Base-by-base conservation (phyloP, 2,113 vertebrate species). In the Rhabdornis inornatus region DNA sequence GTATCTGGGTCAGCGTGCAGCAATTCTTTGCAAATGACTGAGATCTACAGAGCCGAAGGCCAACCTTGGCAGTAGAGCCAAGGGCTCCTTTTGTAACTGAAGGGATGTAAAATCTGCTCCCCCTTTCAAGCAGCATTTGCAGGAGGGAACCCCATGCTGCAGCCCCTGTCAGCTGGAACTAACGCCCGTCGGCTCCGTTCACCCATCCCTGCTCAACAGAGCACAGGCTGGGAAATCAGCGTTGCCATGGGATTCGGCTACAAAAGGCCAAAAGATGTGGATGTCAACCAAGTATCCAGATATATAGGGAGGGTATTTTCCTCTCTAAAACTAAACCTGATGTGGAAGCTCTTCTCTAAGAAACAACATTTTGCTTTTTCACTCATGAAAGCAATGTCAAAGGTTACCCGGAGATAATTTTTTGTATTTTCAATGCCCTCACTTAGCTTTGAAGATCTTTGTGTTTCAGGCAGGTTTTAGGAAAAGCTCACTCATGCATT, bases 1-100 rank as follows among this genome's bases (percentile, higher is more conserved):
- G 68, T 87, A 97, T 94, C 57, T 95, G 93, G 96, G 96, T 97
- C 95, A 94, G 76, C 1, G 0, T 89, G 89, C 44, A 92, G 92
- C 56, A 40, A 75, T 94, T 92, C 94, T 89, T 92, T 0, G 49
- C 89, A 94, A 91, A 87, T 94, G 89, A 82, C 44, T 88, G 92
- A 92, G 65, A 83, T 37, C 57, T 33, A 28, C 65, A 71, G 83
- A 94, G 92, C 89, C 0, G 1, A 96, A 71, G 90, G 86, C 64
- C 92, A 82, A 89, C 49, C 56, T 74, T 63, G 83, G 37, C 15
- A 1, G 63, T 4, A 17, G 65, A 90, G 83, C 89, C 92, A 84
- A 89, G 60, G 2, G 4, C 53, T 92, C 52, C 69, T 75, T 94
- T 84, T 64, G 44, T 76, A 82, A 49, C 17, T 56, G 80, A 82